A percentile compares a stretch with the other conserved stretches of the same genome.
Evolutionary conservation across 2,888 invertebrate species (phyloP).

Genomic region (Netelia virgata): DNA sequence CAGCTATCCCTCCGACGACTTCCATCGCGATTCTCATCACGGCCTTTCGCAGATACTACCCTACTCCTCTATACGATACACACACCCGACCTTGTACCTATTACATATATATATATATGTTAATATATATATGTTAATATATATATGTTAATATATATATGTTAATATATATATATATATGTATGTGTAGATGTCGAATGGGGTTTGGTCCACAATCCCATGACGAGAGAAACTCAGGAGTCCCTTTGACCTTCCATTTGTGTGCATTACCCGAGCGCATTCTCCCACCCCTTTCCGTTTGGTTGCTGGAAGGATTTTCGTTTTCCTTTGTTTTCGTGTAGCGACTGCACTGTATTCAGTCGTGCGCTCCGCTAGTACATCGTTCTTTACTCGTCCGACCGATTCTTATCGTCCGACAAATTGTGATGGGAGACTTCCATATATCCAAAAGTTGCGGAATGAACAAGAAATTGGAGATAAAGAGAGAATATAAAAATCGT

Average conservation of each 20-base stretch:
- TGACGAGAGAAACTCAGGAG: conserved; percentile 19
- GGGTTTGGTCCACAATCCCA: conserved; percentile 2
- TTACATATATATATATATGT: not conserved
- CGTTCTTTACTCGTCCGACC: conserved; percentile 18
- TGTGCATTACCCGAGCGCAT: conserved; percentile 15
- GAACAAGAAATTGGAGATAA: not conserved
- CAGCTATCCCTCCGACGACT: conserved; percentile 66
- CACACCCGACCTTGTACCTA: not conserved
- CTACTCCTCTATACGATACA: conserved; percentile 31
- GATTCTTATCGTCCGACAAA: conserved; percentile 40
- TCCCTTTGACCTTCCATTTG: conserved; percentile 29
- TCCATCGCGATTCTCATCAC: conserved; percentile 62
- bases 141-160: not conserved
- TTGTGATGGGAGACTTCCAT: not conserved
- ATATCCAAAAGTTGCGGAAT: not conserved
- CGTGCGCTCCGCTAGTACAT: conserved; percentile 35
- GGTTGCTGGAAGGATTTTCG: conserved; percentile 19
- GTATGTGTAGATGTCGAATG: conserved; percentile 5
- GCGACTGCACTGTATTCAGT: not conserved
- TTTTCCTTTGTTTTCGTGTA: conserved; percentile 40
- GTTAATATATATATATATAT: not conserved
- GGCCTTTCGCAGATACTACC: conserved; percentile 60
- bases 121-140: not conserved
- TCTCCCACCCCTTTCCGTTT: not conserved
- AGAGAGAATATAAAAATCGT: not conserved